Evolutionary conservation across 2,888 invertebrate species (phyloP), one percentile per base, ranked within the genome.

Genomic region (Rhogogaster chlorosoma): DNA sequence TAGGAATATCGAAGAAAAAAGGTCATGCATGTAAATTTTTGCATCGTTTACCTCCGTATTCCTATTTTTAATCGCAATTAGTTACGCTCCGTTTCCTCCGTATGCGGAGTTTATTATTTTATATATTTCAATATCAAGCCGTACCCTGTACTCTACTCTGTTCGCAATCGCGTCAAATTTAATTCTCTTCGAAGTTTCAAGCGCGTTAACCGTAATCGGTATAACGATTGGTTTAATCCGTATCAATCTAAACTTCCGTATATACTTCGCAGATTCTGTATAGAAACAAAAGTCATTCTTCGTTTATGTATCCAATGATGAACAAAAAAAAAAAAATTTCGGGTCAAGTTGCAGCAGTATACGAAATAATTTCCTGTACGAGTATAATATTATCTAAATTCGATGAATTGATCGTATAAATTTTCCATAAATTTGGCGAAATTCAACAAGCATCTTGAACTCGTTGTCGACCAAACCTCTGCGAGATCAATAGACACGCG

Each of bases 191-290:
- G 42, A 71, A 71, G 71, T 71, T 71, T 42, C 10, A 36, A 38
- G n/a, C 18, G 67, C 32, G 71, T 71, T 42, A 18, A 42, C 18
- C 42, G 42, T 71, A 71, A 71, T 71, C 71, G 38, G 22, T 38
- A 71, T 38, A 71, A 71, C 71, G 71, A 71, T 71, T 71, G 3
- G 71, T 38, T 38, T n/a, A 71, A 71, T 71, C 71, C 71, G 38
- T 36, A 70, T 70, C 70, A 70, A n/a, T 12, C 6, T n/a, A 49
- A 18, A 49, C 12, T 10, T 10, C 5, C 15, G 12, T 49, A 18
- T 49, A 45, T 2, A 42, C 3, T 45, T 3, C 45, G n/a, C n/a
- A 45, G 45, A 45, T 45, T 45, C 12, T 45, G 22, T n/a, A n/a
- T n/a, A 22, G 22, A 57, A 57, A 57, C 2, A n/a, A 53, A 53